Conservation (phyloP, 2,797 vertebrate species). For the Sus cebifrons region DNA sequence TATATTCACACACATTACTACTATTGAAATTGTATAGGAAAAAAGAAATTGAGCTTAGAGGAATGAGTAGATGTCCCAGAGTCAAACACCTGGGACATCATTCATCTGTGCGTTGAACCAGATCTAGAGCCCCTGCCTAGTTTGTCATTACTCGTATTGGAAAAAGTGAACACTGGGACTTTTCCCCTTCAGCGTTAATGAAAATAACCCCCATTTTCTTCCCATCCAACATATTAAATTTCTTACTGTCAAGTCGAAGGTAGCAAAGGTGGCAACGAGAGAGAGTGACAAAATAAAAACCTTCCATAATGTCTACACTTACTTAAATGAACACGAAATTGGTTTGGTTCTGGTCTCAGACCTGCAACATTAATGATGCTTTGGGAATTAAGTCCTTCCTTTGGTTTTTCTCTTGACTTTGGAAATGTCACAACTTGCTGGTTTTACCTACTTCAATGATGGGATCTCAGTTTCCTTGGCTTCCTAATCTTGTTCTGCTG, state of each 20-base stretch:
- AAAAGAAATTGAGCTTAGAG: neutral
- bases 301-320: neutral
- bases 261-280: neutral
- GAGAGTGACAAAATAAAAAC: neutral
- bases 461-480: neutral
- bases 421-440: neutral
- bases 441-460: neutral
- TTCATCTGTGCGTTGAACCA: rapidly evolving
- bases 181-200: neutral
- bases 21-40: neutral
- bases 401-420: neutral
- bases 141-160: neutral
- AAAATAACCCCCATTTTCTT: neutral
- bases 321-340: neutral
- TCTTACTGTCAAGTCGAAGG: neutral
- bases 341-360: neutral
- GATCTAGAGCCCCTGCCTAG: neutral
- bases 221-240: neutral
- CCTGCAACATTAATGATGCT: neutral
- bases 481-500: neutral
- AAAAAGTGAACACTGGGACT: neutral
- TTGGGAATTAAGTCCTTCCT: neutral
- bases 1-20: neutral
- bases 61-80: neutral
- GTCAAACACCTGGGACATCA: too few relatives aligned